These are phyloP conservation scores for Lamellibrachia luymesi DNA, from an alignment of 1,140 invertebrate species.

Conservation along the genomic window DNA sequence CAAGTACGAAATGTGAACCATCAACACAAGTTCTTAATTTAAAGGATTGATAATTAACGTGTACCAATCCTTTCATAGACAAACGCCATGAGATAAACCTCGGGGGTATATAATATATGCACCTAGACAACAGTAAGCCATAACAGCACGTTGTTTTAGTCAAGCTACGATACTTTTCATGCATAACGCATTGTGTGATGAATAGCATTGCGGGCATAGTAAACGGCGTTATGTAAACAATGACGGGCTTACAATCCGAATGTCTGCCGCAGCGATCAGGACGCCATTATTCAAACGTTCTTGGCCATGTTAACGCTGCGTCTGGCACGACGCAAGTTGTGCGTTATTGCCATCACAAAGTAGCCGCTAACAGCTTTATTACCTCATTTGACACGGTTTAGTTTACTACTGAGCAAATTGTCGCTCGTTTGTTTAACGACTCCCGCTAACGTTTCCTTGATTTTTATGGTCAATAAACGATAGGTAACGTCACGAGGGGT, in stretches of 20 bases:
- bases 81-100: neutral
- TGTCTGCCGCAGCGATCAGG: neutral
- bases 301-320: neutral
- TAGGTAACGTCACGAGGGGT: neutral
- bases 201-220: neutral
- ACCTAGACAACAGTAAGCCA: neutral
- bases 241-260: neutral
- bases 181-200: neutral
- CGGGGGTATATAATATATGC: neutral
- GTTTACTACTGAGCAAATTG: constrained; percentile 1
- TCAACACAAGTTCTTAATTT: neutral
- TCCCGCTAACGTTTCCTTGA: neutral
- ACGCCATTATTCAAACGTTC: neutral
- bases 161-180: neutral
- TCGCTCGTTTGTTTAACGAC: neutral
- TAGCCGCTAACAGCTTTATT: neutral
- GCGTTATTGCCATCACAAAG: neutral
- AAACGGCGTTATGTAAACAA: neutral
- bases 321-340: neutral
- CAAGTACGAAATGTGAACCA: no score
- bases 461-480: constrained; percentile 5
- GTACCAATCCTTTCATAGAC: neutral
- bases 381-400: neutral
- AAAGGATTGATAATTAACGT: neutral
- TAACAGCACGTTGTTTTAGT: neutral